Evolutionary conservation across 2,888 invertebrate species (phyloP).

Genomic region (Pandemis corylana): DNA sequence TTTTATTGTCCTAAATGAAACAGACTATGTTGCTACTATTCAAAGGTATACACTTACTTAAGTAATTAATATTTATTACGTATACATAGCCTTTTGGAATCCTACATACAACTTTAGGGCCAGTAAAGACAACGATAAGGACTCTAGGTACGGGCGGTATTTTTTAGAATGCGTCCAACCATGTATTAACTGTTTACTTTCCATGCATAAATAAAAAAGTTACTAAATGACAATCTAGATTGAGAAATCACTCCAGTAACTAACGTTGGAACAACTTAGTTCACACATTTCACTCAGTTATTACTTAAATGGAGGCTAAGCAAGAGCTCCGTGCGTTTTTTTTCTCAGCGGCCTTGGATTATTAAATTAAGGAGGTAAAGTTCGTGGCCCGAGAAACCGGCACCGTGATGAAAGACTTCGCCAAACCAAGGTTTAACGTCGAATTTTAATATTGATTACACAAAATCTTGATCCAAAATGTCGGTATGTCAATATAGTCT

Average conservation of each 20-base stretch:
- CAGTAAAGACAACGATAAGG: too few species aligned
- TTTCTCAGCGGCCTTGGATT: constrained; percentile 10
- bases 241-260: neutral
- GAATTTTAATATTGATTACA: neutral
- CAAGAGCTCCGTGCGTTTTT: neutral
- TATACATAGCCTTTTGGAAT: too few species aligned
- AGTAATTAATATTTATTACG: too few species aligned
- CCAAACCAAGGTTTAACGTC: constrained; percentile 7
- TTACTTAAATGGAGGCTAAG: constrained; percentile 1
- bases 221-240: neutral
- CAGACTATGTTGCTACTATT: too few species aligned
- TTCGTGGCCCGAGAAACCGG: constrained; percentile 29
- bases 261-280: neutral
- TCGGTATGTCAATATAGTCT: too few species aligned
- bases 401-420: constrained; percentile 4
- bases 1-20: too few species aligned
- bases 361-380: constrained; percentile 22
- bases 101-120: too few species aligned
- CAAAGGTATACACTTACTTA: too few species aligned
- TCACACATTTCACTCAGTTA: constrained; percentile 1
- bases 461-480: neutral
- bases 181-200: too few species aligned
- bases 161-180: too few species aligned
- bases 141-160: too few species aligned
- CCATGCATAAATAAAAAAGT: too few species aligned